Evolutionary conservation across 2,888 invertebrate species (phyloP).

Genomic region (Heliconius ethilla): DNA sequence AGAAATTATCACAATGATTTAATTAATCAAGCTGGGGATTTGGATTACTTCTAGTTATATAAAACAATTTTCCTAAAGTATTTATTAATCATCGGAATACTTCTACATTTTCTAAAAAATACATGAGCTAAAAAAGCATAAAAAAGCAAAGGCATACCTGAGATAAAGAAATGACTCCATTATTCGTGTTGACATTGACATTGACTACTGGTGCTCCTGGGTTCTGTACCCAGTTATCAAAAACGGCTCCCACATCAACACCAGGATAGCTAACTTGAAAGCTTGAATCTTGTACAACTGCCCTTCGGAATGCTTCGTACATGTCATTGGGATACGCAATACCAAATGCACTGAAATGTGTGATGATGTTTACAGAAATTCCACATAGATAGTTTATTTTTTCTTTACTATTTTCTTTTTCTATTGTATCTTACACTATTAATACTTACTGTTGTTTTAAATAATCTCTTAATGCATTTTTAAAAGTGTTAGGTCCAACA

Average conservation of each 20-base stretch:
- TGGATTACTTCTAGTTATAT: too few relatives aligned
- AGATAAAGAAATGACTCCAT: constrained; percentile 58
- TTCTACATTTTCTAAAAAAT: too few relatives aligned
- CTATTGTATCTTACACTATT: not conserved
- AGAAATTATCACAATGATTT: too few relatives aligned
- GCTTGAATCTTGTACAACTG: constrained; percentile 59
- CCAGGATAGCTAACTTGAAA: constrained; percentile 54
- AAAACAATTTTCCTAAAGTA: too few relatives aligned
- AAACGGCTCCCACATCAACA: constrained; percentile 68
- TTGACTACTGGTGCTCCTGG: constrained; percentile 83
- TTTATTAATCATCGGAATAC: too few relatives aligned
- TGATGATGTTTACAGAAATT: not conserved
- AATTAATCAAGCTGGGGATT: too few relatives aligned
- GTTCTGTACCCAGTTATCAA: constrained; percentile 84
- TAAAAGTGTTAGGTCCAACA: constrained; percentile 80
- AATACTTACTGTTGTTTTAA: constrained; percentile 78
- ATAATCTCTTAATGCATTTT: constrained; percentile 81
- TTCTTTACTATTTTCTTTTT: not conserved
- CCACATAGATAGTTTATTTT: not conserved
- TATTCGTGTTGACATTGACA: constrained; percentile 67
- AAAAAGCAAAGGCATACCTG: constrained; percentile 60
- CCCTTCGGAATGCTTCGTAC: constrained; percentile 65
- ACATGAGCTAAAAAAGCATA: too few relatives aligned
- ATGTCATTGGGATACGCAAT: constrained; percentile 65
- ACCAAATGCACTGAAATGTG: constrained; percentile 60